Base-by-base conservation (phyloP, 1,140 invertebrate species). In the Caligus rogercresseyi region DNA sequence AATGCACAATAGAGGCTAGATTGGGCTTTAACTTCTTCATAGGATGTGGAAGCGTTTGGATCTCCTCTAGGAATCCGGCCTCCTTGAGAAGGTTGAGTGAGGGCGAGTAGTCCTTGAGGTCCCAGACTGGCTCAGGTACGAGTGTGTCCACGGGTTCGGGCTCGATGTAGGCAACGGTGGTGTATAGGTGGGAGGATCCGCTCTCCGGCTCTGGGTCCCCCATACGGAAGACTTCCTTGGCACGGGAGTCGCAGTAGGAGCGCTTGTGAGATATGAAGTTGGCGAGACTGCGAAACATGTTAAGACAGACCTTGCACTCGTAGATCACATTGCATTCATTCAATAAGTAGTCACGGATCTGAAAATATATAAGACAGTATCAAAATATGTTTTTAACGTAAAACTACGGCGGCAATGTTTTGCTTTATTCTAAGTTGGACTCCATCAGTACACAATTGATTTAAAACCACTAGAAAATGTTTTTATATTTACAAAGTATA, bases 271-370 rank as follows among this genome's bases (percentile, higher is more conserved):
- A n/a, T 14, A 62, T 24, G n/a, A 89, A 86, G 73, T 89, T 89
- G 0, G 81, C 79, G 63, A 90, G 73, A 69, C 83, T 85, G 68
- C 87, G 78, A 72, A 89, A 89, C 67, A 91, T 76, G 70, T 81
- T 87, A n/a, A 80, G 75, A 71, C 87, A 91, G 23, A 86, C 78
- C 71, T 82, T 82, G 71, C 87, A 91, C 72, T 91, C 87, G 70
- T 86, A 84, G 67, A 91, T 79, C 52, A 89, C 71, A 70, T 86
- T 83, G 76, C 86, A 89, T 76, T 90, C 86, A 69, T 83, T 78
- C 15, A 78, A 73, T 4, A 91, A 73, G 43, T 87, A 71, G 54
- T 79, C 74, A 66, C 81, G 78, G 16, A 89, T 76, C 82, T 86
- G 74, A 61, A 76, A 75, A 53, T 52, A 55, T 68, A 63, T 64